phyloP scores from a whole-genome alignment of 2,113 vertebrate genomes.

The Heloderma charlesbogerti region DNA sequence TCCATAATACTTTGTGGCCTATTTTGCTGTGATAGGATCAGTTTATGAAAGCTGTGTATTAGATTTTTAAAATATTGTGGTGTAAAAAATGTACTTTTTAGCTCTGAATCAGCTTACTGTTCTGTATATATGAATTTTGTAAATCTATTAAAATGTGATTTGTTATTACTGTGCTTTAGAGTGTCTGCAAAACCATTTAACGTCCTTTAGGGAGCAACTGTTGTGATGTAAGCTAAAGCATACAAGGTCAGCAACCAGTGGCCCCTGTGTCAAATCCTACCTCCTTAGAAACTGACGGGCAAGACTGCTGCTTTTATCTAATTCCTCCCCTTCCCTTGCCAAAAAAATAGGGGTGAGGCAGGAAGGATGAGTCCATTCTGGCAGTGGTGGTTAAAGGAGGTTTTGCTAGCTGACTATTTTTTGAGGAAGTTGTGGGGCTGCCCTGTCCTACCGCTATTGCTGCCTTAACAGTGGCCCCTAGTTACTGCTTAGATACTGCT shows the following conservation, averaged over 20 bases:
- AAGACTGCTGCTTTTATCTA: not conserved
- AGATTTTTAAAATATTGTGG: constrained; percentile 59
- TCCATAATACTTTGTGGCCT: constrained; percentile 60
- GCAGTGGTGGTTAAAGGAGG: not conserved
- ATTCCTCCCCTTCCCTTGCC: not conserved
- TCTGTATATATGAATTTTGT: constrained; percentile 79
- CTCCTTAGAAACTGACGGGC: not conserved
- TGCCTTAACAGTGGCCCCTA: not conserved
- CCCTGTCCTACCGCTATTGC: not conserved
- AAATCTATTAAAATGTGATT: constrained; percentile 76
- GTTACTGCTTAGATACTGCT: not conserved
- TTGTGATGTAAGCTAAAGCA: not conserved
- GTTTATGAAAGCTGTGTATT: constrained; percentile 65
- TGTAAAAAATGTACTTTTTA: constrained; percentile 74
- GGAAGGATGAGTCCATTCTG: not conserved
- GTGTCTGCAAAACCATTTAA: not conserved
- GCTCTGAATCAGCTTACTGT: constrained; percentile 70
- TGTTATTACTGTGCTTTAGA: constrained; percentile 59
- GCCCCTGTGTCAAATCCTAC: not conserved
- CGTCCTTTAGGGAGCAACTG: not conserved
- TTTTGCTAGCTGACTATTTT: not conserved
- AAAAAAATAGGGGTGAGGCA: not conserved
- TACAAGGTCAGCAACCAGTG: not conserved
- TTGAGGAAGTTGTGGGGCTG: not conserved
- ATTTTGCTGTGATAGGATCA: constrained; percentile 66